Evolutionary conservation across 2,113 vertebrate species (phyloP).

Genomic region (Corythoichthys intestinalis): DNA sequence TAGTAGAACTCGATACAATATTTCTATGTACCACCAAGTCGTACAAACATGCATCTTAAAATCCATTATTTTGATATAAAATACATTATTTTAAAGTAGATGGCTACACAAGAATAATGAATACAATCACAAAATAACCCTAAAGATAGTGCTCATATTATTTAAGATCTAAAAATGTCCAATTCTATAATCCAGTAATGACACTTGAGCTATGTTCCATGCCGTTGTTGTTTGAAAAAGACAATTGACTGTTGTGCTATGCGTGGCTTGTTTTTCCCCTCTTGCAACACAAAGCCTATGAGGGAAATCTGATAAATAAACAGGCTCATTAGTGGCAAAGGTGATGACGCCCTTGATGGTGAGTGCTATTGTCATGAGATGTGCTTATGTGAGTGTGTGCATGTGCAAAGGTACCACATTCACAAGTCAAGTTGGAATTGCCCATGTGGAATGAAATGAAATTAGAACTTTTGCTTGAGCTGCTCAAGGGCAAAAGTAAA

Average conservation of each 20-base stretch:
- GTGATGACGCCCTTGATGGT: conserved; percentile 62
- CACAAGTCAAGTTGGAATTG: conserved; percentile 36
- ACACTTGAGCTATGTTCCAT: conserved; percentile 16
- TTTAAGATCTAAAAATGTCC: no score
- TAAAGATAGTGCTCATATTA: not conserved
- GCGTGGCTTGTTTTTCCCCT: conserved; percentile 47
- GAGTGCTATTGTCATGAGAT: conserved; percentile 44
- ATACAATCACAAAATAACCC: not conserved
- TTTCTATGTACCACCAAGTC: no score
- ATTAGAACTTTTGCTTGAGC: conserved; percentile 19
- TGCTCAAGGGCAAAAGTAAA: not conserved
- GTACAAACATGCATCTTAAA: not conserved
- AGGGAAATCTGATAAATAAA: conserved; percentile 65
- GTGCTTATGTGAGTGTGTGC: not conserved
- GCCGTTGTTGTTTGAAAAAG: conserved; percentile 27
- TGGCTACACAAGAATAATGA: not conserved
- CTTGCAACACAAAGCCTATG: conserved; percentile 31
- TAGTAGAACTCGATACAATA: not conserved
- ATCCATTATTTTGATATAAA: not conserved
- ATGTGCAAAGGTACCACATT: conserved; percentile 36
- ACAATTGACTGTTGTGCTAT: conserved; percentile 56
- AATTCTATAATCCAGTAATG: not conserved
- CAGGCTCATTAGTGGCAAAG: conserved; percentile 63
- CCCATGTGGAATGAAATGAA: conserved; percentile 24
- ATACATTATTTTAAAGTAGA: no score